Evolutionary conservation across 2,113 vertebrate genomes (phyloP), one percentile per base, ranked within the genome.

Genomic region (Xenotilapia caudafasciata): DNA sequence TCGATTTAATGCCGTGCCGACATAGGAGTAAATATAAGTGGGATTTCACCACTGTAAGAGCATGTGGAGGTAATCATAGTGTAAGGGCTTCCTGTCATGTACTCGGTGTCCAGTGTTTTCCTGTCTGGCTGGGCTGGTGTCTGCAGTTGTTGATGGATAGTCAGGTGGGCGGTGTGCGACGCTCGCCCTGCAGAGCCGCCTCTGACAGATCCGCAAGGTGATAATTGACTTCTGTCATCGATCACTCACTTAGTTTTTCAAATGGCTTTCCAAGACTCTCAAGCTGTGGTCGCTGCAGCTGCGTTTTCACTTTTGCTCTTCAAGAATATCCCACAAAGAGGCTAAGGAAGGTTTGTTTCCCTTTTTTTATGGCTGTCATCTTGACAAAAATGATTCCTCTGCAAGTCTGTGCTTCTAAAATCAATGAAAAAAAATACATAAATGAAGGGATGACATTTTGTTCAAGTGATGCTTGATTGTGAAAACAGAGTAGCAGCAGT

Each of bases 161-260:
- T 91, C 81, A 40, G 79, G 83, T 86, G 89, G 91, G 88, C 26
- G 88, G 85, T 77, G 88, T 80, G 83, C 21, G 88, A 85, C 14
- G 82, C 79, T 88, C 79, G 4, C 84, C 89, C 83, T 21, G 83
- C 89, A 80, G 90, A 40, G 90, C 53, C 81, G 14, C 90, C 89
- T 83, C 86, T 85, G 88, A 91, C 93, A 92, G 88, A 91, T 91
- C 73, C 26, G 58, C 55, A 62, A 95, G 93, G 92, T 92, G 94
- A 95, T 95, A 96, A 96, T 94, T 94, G 93, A 96, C 91, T 96
- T 92, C 88, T 95, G 93, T 94, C 95, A 94, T 94, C 89, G 88
- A 94, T 96, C 92, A 88, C 91, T 92, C 88, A 90, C 90, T 84
- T 86, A 85, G 93, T 81, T 92, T 89, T 90, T 94, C 87, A 87